These are phyloP conservation scores for Microcebus lehilahytsara DNA, from an alignment of 2,113 vertebrate genomes.

Conservation along the genomic window DNA sequence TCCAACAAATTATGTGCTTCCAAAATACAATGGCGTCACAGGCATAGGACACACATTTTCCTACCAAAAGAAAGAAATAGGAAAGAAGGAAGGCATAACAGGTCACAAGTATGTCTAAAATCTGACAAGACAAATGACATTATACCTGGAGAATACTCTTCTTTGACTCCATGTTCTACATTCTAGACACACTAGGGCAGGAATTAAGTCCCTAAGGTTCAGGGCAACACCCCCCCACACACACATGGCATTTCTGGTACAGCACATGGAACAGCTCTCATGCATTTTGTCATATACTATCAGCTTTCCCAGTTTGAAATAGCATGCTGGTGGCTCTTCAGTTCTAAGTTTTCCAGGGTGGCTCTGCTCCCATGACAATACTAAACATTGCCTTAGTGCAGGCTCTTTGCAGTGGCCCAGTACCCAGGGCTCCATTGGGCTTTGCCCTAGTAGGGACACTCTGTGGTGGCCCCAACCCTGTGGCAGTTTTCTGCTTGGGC, in stretches of 20 bases:
- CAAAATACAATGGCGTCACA: neutral
- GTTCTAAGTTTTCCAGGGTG: neutral
- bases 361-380: neutral
- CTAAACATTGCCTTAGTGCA: neutral
- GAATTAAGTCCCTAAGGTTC: neutral
- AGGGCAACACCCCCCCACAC: too few species aligned
- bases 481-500: neutral
- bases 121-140: neutral
- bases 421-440: neutral
- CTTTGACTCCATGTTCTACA: neutral
- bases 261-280: neutral
- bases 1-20: neutral
- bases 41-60: neutral
- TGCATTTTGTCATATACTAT: neutral
- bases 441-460: neutral
- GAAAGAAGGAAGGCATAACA: neutral
- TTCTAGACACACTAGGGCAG: neutral
- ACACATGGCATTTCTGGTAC: neutral
- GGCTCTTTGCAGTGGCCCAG: too few species aligned
- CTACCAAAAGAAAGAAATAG: neutral
- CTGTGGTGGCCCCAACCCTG: neutral
- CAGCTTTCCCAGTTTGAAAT: neutral
- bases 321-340: neutral
- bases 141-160: neutral
- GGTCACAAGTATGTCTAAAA: neutral